phyloP scores from a whole-genome alignment of 2,888 invertebrate genomes.

The Melinopterus prodromus region DNA sequence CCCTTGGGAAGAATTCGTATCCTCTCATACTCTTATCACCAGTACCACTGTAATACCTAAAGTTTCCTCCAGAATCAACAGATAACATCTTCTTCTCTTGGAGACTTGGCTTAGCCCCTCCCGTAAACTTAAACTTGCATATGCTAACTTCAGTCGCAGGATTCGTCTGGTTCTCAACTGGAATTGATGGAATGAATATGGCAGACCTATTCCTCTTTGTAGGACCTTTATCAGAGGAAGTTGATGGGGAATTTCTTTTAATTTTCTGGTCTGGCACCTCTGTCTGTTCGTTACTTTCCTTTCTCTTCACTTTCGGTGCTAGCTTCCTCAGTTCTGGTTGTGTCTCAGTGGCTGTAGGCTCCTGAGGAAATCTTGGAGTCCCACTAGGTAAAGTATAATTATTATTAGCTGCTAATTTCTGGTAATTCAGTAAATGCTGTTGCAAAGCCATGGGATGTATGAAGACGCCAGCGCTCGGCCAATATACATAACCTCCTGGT shows the following conservation, averaged over 20 bases:
- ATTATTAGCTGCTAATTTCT: slow-evolving; percentile 70
- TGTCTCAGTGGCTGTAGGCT: slow-evolving; percentile 37
- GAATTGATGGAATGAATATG: slow-evolving; percentile 85
- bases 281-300: slow-evolving; percentile 48
- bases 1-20: slow-evolving; percentile 80
- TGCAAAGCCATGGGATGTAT: slow-evolving; percentile 79
- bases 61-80: slow-evolving; percentile 89
- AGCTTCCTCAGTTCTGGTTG: slow-evolving; percentile 55
- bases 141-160: slow-evolving; percentile 83
- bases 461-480: slow-evolving; percentile 76
- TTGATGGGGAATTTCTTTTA: slow-evolving; percentile 56
- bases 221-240: slow-evolving; percentile 56
- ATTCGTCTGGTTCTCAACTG: slow-evolving; percentile 76
- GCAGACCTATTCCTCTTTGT: slow-evolving; percentile 82
- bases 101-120: slow-evolving; percentile 86
- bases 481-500: slow-evolving; percentile 69
- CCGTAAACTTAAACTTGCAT: slow-evolving; percentile 93
- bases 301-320: slow-evolving; percentile 53
- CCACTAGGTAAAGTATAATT: slow-evolving; percentile 53
- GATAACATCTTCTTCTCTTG: slow-evolving; percentile 94
- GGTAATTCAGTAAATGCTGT: slow-evolving; percentile 77
- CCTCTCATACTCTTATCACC: slow-evolving; percentile 81
- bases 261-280: slow-evolving; percentile 59
- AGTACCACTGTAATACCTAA: slow-evolving; percentile 84
- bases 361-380: slow-evolving; percentile 50